phyloP scores from a whole-genome alignment of 2,797 vertebrate genomes.

The Argya squamiceps region DNA sequence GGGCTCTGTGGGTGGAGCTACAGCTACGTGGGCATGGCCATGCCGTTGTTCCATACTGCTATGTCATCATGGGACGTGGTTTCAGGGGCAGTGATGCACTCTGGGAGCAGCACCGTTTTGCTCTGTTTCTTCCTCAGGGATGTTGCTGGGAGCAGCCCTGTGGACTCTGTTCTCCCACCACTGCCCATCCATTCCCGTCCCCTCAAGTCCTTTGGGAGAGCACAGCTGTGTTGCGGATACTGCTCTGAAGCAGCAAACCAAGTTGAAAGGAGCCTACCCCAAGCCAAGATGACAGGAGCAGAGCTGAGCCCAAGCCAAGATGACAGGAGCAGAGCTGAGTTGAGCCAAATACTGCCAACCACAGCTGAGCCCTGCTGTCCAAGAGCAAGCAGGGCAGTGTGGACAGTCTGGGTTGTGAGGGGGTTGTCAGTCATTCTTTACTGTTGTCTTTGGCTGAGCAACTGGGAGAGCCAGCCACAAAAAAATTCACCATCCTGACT shows the following conservation, averaged over 20 bases:
- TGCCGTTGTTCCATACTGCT: fast-evolving
- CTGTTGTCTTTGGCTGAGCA: background rate
- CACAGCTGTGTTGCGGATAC: fast-evolving
- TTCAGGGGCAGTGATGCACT: fast-evolving
- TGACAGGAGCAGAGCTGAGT: background rate
- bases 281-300: fast-evolving
- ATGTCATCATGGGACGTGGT: fast-evolving
- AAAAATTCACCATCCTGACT: too few species aligned
- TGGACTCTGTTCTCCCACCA: too few species aligned
- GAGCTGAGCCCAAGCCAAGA: background rate
- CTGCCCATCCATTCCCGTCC: background rate
- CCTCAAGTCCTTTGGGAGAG: background rate
- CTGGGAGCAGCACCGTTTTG: fast-evolving
- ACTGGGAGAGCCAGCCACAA: too few species aligned
- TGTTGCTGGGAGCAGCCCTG: background rate
- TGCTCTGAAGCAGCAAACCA: background rate
- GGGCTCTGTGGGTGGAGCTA: fast-evolving
- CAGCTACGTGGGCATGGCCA: background rate
- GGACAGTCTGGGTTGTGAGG: too few species aligned
- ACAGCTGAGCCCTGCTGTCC: fast-evolving
- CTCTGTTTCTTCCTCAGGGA: background rate
- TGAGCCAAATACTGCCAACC: fast-evolving
- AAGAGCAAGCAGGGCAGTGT: fast-evolving
- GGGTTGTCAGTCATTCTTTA: background rate
- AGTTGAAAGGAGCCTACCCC: background rate